Percentiles rank a stretch among this genome's conserved stretches.
Evolutionary conservation across 1,140 invertebrate species (phyloP).

Genomic region (Cydia splendana): DNA sequence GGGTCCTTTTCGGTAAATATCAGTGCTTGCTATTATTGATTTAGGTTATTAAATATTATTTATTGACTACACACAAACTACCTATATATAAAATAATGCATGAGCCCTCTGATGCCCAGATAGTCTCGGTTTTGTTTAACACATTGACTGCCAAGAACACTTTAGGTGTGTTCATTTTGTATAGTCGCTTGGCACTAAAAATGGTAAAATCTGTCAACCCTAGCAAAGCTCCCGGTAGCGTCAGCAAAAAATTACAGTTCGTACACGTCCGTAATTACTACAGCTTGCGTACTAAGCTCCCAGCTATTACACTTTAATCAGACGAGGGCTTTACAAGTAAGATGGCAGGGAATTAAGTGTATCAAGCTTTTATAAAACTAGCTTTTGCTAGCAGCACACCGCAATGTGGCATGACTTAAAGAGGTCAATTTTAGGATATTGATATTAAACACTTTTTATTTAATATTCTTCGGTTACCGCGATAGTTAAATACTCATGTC

Average conservation of each 20-base stretch:
- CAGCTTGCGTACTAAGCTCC: neutral
- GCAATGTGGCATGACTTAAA: neutral
- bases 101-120: too few species aligned
- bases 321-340: neutral
- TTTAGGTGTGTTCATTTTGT: too few species aligned
- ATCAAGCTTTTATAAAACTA: neutral
- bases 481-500: too few species aligned
- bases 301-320: constrained; percentile 11
- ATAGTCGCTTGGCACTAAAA: too few species aligned
- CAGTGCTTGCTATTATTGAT: too few species aligned
- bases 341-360: constrained; percentile 16
- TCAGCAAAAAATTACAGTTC: constrained; percentile 4
- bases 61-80: too few species aligned
- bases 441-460: neutral
- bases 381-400: neutral
- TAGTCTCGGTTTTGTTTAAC: too few species aligned
- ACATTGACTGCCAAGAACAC: too few species aligned
- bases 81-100: too few species aligned
- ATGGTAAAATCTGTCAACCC: neutral
- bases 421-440: neutral
- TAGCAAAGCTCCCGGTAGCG: neutral
- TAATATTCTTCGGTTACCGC: too few species aligned
- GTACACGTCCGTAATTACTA: constrained; percentile 1
- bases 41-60: too few species aligned
- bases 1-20: too few species aligned